phyloP scores from a whole-genome alignment of 2,797 vertebrate species.

The Falco peregrinus region DNA sequence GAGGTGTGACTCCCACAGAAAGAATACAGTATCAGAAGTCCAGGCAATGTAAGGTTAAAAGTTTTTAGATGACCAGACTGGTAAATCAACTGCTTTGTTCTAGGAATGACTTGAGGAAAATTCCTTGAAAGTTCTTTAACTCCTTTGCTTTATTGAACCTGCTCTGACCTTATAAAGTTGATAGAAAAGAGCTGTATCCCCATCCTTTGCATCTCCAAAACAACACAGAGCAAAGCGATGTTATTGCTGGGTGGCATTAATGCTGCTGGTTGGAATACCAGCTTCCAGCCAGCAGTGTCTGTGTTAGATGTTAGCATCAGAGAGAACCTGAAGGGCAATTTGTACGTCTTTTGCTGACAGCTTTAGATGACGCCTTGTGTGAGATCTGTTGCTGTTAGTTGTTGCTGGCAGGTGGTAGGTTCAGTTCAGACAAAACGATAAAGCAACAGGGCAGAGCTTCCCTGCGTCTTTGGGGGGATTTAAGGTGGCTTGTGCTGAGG shows the following conservation, averaged over 20 bases:
- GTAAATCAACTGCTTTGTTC: neutral
- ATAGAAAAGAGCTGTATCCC: neutral
- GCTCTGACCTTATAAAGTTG: neutral
- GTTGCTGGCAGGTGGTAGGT: neutral
- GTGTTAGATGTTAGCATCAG: fast-evolving
- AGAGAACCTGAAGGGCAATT: neutral
- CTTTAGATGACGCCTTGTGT: fast-evolving
- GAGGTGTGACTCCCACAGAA: neutral
- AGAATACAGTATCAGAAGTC: neutral
- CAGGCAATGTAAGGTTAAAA: neutral
- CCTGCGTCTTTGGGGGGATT: neutral
- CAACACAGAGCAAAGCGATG: neutral
- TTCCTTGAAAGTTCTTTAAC: neutral
- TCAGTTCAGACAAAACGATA: neutral
- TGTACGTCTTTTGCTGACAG: neutral
- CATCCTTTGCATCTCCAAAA: neutral
- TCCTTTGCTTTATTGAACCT: neutral
- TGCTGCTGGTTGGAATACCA: neutral
- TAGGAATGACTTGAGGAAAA: neutral
- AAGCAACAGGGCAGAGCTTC: neutral
- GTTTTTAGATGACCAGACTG: neutral
- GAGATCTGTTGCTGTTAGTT: neutral
- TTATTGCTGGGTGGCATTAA: neutral
- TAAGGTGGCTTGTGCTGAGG: neutral
- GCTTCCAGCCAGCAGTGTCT: neutral